Conservation (phyloP, 1,140 invertebrate species). For the Drosophila melanica region DNA sequence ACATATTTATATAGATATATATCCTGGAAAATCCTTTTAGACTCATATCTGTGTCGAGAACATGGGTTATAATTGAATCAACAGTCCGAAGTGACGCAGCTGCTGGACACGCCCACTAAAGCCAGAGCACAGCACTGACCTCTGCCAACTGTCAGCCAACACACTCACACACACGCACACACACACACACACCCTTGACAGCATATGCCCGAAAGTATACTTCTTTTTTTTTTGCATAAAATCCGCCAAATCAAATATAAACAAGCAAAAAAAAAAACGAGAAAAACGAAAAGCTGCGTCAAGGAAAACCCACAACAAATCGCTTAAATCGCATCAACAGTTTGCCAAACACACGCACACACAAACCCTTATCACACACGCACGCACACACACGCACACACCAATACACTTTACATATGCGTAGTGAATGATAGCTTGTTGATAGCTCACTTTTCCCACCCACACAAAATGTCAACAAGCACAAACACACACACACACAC, state of each 20-base stretch:
- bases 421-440: conserved; percentile 81
- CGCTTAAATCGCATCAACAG: conserved; percentile 79
- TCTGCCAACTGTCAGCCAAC: conserved; percentile 21
- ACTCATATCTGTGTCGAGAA: conserved; percentile 8
- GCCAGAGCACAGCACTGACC: conserved; percentile 41
- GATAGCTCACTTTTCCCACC: conserved; percentile 71
- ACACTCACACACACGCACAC: conserved; percentile 19
- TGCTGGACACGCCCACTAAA: conserved; percentile 24
- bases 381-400: conserved; percentile 25
- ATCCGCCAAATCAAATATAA: conserved; percentile 56
- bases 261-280: conserved; percentile 30
- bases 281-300: conserved; percentile 15
- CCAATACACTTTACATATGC: conserved; percentile 48
- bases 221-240: conserved; percentile 55
- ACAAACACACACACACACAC: conserved; percentile 26
- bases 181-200: conserved; percentile 18
- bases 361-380: conserved; percentile 26
- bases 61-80: conserved; percentile 70
- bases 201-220: conserved; percentile 51
- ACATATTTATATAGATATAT: neutral
- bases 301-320: conserved; percentile 75
- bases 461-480: conserved; percentile 71
- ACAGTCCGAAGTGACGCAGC: conserved; percentile 12
- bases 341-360: conserved; percentile 67
- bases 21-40: conserved; percentile 69